Evolutionary conservation across 2,797 vertebrate species (phyloP).

Genomic region (Taeniopygia guttata): DNA sequence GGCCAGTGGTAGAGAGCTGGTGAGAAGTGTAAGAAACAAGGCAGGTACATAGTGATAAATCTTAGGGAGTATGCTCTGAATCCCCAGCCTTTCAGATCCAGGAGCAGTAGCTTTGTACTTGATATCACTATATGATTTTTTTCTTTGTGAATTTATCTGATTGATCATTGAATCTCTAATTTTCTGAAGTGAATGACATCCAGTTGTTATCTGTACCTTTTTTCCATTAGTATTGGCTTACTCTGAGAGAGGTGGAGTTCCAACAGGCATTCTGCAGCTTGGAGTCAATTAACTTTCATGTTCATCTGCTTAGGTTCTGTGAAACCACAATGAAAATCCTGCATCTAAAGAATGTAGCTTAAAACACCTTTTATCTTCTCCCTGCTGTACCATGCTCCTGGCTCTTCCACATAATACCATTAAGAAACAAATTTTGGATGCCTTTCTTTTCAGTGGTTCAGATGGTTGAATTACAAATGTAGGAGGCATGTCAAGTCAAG

Average conservation of each 20-base stretch:
- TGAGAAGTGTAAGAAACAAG: background rate
- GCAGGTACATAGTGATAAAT: background rate
- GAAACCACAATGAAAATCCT: background rate
- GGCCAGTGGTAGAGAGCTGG: background rate
- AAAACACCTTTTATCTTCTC: conserved; percentile 11
- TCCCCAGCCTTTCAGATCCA: background rate
- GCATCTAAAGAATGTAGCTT: background rate
- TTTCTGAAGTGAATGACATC: background rate
- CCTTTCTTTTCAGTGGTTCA: conserved; percentile 3
- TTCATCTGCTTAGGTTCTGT: background rate
- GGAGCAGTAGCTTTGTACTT: background rate
- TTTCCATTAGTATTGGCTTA: background rate
- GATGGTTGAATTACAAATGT: background rate
- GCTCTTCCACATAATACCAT: background rate
- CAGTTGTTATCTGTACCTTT: background rate
- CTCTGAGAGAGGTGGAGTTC: background rate
- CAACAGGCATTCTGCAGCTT: background rate
- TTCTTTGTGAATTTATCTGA: background rate
- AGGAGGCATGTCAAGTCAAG: background rate
- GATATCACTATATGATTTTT: background rate
- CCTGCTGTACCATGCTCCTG: background rate
- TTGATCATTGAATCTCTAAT: background rate
- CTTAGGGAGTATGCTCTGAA: background rate
- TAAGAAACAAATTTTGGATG: background rate
- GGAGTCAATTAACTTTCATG: background rate